Evolutionary conservation across 2,113 vertebrate genomes (phyloP), one percentile per base, ranked within the genome.

Genomic region (mouse (Mus musculus)): DNA sequence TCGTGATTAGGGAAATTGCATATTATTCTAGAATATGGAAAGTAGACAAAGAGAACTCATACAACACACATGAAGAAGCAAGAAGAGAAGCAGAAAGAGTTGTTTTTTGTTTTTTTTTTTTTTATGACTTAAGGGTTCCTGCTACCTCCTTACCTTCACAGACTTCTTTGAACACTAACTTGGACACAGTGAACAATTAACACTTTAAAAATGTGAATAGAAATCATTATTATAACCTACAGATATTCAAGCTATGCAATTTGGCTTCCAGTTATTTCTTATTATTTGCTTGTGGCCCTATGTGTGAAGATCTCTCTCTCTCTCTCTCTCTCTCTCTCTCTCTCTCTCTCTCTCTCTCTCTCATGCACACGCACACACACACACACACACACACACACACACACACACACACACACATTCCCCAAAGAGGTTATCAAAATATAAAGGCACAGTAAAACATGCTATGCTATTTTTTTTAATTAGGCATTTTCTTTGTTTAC

Each of bases 181-280:
- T 87, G 52, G 17, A 28, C 76, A 82, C 54, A n/a, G 54, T 69
- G 36, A 42, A 49, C 26, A 61, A n/a, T 42, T 26, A 67, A 61
- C 9, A 67, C 22, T 73, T 71, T 20, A 84, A 14, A 89, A 71
- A 78, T 89, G 19, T 75, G 42, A 94, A 30, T 56, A 78, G 26
- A 93, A 80, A 88, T 54, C 19, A 94, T n/a, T 4, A 36, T 85
- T 72, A 56, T 81, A 52, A 59, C 84, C 16, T 19, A 89, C 95
- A 93, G 11, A 82, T 73, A 82, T 87, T 52, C 77, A 86, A 13
- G 36, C 33, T 42, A 69, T 76, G 20, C 71, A 86, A 61, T 67
- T 56, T 82, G 46, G 90, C 42, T 75, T 94, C 20, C n/a, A 54
- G 24, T 93, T 96, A 78, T 61, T 20, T 95, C 28, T 82, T 92